Evolutionary conservation across 2,888 invertebrate species (phyloP).

Genomic region (Nymphalis c-album): DNA sequence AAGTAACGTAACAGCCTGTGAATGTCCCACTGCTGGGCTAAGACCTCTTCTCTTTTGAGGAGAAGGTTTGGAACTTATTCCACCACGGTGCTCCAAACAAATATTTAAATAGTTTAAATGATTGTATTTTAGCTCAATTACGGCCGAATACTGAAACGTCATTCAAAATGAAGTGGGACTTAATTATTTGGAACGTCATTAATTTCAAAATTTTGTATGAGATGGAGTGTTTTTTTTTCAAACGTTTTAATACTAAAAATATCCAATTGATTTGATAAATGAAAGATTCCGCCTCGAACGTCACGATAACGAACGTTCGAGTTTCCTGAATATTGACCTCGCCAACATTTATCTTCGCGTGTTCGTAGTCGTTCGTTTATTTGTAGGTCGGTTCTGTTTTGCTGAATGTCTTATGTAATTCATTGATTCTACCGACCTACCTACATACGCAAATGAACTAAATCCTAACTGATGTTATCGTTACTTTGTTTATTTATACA

Average conservation of each 20-base stretch:
- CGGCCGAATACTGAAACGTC: no score
- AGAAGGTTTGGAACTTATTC: no score
- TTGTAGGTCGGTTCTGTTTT: conserved; percentile 9
- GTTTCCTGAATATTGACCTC: conserved; percentile 55
- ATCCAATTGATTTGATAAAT: conserved; percentile 9
- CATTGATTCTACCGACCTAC: background rate
- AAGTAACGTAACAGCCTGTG: no score
- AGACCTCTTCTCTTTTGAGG: no score
- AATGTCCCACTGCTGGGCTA: no score
- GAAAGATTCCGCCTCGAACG: conserved; percentile 16
- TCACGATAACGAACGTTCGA: conserved; percentile 23
- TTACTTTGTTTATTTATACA: no score
- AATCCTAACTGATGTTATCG: no score
- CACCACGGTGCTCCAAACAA: no score
- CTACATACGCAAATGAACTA: background rate
- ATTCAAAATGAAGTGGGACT: no score
- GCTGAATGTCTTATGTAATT: background rate
- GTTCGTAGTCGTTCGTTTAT: conserved; percentile 2
- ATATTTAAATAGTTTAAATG: no score
- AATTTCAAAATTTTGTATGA: no score
- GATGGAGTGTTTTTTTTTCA: background rate
- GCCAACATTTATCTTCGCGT: conserved; percentile 39
- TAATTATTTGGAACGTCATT: no score
- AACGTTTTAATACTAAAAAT: conserved; percentile 15
- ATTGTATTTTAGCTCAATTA: background rate